A percentile compares a stretch with the other conserved stretches of the same genome.
Evolutionary conservation across 2,797 vertebrate species (phyloP).

Genomic region (Lagorchestes hirsutus): DNA sequence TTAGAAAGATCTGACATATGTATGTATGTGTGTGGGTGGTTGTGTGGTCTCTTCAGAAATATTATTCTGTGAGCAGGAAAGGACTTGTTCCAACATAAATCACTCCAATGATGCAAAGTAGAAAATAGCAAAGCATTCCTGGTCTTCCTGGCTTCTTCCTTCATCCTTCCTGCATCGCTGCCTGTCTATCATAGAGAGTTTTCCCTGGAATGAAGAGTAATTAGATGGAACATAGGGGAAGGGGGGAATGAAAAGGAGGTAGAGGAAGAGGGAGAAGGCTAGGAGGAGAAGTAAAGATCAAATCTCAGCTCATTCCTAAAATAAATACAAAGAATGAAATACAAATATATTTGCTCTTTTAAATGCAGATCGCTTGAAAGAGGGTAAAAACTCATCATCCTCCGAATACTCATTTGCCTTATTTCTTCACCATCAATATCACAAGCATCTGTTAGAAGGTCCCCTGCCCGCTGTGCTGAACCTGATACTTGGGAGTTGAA

Average conservation of each 20-base stretch:
- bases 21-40: slow-evolving; percentile 2
- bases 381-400: neutral
- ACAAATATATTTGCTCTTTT: neutral
- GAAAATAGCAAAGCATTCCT: neutral
- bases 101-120: slow-evolving; percentile 46
- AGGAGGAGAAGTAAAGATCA: slow-evolving; percentile 3
- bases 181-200: neutral
- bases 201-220: slow-evolving; percentile 7
- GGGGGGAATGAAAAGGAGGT: neutral
- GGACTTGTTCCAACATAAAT: slow-evolving; percentile 37
- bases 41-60: slow-evolving; percentile 36
- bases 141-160: slow-evolving; percentile 15
- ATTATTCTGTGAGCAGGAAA: slow-evolving; percentile 5
- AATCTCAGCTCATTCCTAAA: neutral
- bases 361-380: neutral
- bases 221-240: neutral
- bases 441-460: neutral
- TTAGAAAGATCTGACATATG: slow-evolving; percentile 59
- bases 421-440: slow-evolving; percentile 6
- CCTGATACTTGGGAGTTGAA: neutral
- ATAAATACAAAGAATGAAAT: neutral
- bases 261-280: neutral
- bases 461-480: neutral
- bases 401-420: neutral
- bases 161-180: neutral